Evolutionary conservation across 2,888 invertebrate genomes (phyloP), one percentile per base, ranked within the genome.

Genomic region (Griposia aprilina): DNA sequence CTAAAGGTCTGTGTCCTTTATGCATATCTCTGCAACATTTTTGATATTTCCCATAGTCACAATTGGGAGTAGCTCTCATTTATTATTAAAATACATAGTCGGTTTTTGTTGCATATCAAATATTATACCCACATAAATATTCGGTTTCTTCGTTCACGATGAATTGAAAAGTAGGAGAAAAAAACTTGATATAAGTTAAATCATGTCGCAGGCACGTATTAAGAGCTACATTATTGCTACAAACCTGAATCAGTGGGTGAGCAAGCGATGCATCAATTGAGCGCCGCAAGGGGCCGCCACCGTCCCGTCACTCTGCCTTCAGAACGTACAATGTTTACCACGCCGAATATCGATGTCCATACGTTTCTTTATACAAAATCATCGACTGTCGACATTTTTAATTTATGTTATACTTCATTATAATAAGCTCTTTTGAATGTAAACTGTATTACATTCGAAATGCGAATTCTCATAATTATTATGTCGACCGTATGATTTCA

Each of bases 231-330:
- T 90, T 90, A 90, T 87, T 87, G 86, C 82, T 87, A 89, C 90
- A 90, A 90, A 90, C 90, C 87, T 84, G 91, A 91, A 90, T 91
- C 90, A 87, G 90, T 90, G 87, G 89, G 90, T 92, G 93, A 92
- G 91, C 94, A 93, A 93, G 92, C 94, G 94, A 96, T 96, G 95
- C 95, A 96, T 96, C 96, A 96, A 95, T 93, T 93, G 94, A 90
- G 90, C 96, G 91, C 96, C 89, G 94, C 95, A 91, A 94, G 96
- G 96, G 96, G 95, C 92, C 95, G 93, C 93, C 92, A 90, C 92
- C 88, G 87, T 87, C 89, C 90, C 90, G 92, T 92, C 92, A 92
- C 91, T 92, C 90, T 83, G 68, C 86, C 88, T 90, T 90, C 91
- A 90, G 89, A 89, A 60, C 87, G 89, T 88, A 88, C 88, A 87